Percentiles rank a stretch among this genome's conserved stretches.
These are phyloP conservation scores for Phymatocera aterrima DNA, from an alignment of 2,888 invertebrate genomes.

Conservation along the genomic window DNA sequence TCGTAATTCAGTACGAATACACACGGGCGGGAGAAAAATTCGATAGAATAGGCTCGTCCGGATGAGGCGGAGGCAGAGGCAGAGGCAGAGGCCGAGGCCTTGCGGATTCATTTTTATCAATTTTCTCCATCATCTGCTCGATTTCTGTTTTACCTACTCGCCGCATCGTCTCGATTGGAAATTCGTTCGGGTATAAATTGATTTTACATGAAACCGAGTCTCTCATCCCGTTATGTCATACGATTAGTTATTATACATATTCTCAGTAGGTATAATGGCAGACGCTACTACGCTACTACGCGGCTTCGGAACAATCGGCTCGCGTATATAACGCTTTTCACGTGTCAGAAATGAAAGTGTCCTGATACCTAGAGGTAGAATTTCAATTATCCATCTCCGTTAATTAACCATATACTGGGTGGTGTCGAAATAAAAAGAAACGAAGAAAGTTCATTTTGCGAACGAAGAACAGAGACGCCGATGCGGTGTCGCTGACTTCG, in stretches of 20 bases:
- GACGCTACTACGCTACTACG: no score
- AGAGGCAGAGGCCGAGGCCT: not conserved
- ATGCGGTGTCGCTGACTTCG: not conserved
- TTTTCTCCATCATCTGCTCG: not conserved
- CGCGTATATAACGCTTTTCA: not conserved
- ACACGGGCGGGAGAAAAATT: not conserved
- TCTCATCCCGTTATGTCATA: not conserved
- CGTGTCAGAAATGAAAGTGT: no score
- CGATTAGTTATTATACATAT: no score
- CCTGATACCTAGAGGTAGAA: no score
- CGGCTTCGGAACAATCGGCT: conserved; percentile 2
- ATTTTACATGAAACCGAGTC: not conserved
- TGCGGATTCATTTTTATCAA: not conserved
- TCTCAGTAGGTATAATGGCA: not conserved
- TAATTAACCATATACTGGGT: no score
- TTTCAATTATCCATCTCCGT: not conserved
- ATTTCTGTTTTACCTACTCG: not conserved
- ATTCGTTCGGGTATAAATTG: no score
- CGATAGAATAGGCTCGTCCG: not conserved
- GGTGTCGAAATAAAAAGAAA: no score
- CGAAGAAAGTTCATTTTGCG: no score
- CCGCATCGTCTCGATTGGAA: no score
- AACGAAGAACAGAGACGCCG: not conserved
- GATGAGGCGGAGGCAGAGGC: not conserved
- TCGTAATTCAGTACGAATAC: not conserved